Base-by-base conservation (phyloP, 64 coral and sea anemone species). In the Montipora capricornis region DNA sequence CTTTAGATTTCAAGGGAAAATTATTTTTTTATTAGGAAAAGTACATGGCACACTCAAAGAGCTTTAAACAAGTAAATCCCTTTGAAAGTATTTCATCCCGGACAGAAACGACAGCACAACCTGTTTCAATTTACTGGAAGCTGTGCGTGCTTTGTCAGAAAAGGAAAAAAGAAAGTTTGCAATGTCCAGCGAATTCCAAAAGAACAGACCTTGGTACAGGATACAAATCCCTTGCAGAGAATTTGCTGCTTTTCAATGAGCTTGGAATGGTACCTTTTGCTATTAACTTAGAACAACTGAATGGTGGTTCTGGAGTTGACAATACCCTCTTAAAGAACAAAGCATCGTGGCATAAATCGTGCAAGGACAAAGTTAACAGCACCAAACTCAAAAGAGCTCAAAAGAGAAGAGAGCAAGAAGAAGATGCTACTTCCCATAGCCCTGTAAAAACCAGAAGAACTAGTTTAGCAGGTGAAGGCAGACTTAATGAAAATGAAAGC, bases 111-210 rank as follows among this genome's bases (percentile, higher is more conserved):
- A 73, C 19, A 73, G 19, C 70, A 73, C 70, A 73, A 26, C 52
- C 70, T 73, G 70, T 6, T 73, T 73, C 80, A 45, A 58, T 92
- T 75, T 77, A 80, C 44, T 88, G 75, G 84, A 47, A 66, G 16
- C 8, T 70, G 8, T 88, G 83, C 80, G 61, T 93, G 2, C 76
- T 93, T 64, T 88, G 92, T 70, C 44, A 87, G 69, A 78, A 71
- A 87, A 29, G 20, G 17, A 81, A 50, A 79, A 80, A 93, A 44
- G 62, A 93, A 50, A 74, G 73, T 80, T 55, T 87, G 57, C 29
- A 87, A 74, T 71, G 80, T 92, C 90, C 90, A 66, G 90, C 68
- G 51, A 84, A 92, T 84, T 84, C 90, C 15, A 92, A 74, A 83
- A 70, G n/a, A 80, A 46, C 15, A 73, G 47, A 93, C 70, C 5